Evolutionary conservation across 2,797 vertebrate genomes (phyloP).

Genomic region (Pyrrhura leucotis): DNA sequence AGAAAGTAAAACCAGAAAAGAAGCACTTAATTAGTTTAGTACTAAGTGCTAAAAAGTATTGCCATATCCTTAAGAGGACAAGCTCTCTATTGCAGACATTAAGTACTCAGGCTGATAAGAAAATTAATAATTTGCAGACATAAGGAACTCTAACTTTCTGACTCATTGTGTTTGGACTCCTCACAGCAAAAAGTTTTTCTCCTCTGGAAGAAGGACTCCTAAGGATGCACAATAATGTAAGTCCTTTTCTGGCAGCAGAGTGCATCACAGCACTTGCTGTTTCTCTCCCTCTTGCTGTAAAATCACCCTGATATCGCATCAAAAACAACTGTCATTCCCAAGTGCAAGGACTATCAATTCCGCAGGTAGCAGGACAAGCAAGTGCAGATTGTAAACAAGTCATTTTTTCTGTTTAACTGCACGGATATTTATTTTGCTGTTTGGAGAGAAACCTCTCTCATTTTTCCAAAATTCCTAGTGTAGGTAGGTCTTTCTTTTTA

Average conservation of each 20-base stretch:
- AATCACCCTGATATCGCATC: background rate
- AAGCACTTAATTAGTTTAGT: background rate
- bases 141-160: background rate
- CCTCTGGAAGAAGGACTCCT: background rate
- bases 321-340: background rate
- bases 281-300: background rate
- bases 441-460: background rate
- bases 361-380: background rate
- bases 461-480: background rate
- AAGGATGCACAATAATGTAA: background rate
- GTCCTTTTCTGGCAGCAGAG: background rate
- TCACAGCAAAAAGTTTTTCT: background rate
- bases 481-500: background rate
- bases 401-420: background rate
- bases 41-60: background rate
- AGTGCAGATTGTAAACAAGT: background rate
- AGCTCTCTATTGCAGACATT: background rate
- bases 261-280: background rate
- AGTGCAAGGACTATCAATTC: background rate
- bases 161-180: slow-evolving; percentile 14
- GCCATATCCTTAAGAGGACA: slow-evolving; percentile 6
- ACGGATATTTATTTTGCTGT: background rate
- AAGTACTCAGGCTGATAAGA: slow-evolving; percentile 22
- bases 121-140: slow-evolving; percentile 32
- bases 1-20: background rate